These are phyloP conservation scores for Folsomia candida DNA, from an alignment of 2,888 invertebrate species.

Conservation along the genomic window DNA sequence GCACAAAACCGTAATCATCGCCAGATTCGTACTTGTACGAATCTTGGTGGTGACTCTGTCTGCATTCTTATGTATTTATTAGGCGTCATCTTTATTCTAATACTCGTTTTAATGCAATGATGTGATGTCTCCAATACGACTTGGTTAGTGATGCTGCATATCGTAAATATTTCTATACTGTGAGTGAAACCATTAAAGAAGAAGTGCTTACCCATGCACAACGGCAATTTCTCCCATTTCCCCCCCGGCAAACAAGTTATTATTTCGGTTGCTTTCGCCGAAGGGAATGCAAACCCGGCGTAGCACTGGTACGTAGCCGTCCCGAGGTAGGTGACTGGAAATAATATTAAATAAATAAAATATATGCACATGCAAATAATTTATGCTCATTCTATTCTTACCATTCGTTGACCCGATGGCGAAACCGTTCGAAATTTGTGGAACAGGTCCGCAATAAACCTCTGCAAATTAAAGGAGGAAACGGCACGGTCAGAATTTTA, in stretches of 20 bases:
- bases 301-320: constrained; percentile 95
- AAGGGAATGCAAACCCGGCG: constrained; percentile 90
- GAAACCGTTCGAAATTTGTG: constrained; percentile 96
- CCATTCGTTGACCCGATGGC: constrained; percentile 93
- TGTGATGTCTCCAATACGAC: no score
- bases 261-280: constrained; percentile 79
- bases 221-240: constrained; percentile 87
- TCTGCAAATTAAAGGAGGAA: constrained; percentile 56
- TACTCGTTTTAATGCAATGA: not conserved
- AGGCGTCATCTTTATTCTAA: not conserved
- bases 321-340: constrained; percentile 88
- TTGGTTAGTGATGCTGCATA: no score
- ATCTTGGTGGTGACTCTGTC: no score
- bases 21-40: no score
- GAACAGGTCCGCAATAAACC: constrained; percentile 95
- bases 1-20: no score
- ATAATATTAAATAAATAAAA: no score
- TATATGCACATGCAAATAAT: no score
- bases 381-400: no score
- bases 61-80: no score
- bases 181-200: no score
- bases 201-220: constrained; percentile 69
- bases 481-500: no score
- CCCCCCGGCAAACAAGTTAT: constrained; percentile 87
- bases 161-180: no score